Percentiles rank a stretch among this genome's conserved stretches.
Conservation (phyloP, 2,797 vertebrate genomes). For the Tiaroga cobitis region DNA sequence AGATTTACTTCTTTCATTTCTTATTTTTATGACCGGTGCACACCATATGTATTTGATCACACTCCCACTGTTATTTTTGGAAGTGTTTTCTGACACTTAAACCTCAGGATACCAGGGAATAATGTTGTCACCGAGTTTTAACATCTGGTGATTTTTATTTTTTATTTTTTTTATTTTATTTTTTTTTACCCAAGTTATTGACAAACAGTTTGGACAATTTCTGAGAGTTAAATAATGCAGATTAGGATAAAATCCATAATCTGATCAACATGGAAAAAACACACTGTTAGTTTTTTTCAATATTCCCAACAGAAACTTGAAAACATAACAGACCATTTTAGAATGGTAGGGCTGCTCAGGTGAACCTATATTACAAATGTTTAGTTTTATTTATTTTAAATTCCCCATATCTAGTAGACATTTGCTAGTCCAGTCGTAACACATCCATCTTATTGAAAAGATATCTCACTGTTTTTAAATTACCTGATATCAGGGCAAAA, state of each 20-base stretch:
- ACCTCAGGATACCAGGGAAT: conserved; percentile 12
- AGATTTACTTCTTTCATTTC: neutral
- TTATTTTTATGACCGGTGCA: neutral
- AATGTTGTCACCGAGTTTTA: neutral
- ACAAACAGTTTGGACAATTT: neutral
- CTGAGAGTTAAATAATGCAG: neutral
- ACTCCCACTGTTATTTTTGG: neutral
- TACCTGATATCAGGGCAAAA: neutral
- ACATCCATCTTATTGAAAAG: neutral
- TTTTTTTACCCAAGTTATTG: neutral
- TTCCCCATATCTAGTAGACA: conserved; percentile 16
- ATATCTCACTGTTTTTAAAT: neutral
- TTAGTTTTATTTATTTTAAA: conserved; percentile 44
- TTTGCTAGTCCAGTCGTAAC: neutral
- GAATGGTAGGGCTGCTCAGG: conserved; percentile 30
- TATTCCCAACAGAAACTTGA: conserved; percentile 43
- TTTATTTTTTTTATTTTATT: too few species aligned
- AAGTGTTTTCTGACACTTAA: conserved; percentile 22
- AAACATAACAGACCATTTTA: conserved; percentile 15
- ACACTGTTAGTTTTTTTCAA: neutral
- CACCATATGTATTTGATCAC: neutral
- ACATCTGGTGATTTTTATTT: neutral
- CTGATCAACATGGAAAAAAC: neutral
- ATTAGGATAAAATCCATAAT: conserved; percentile 7
- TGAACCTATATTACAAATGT: conserved; percentile 23